These are phyloP conservation scores for Cuniculus paca DNA, from an alignment of 2,797 vertebrate genomes.

Conservation along the genomic window DNA sequence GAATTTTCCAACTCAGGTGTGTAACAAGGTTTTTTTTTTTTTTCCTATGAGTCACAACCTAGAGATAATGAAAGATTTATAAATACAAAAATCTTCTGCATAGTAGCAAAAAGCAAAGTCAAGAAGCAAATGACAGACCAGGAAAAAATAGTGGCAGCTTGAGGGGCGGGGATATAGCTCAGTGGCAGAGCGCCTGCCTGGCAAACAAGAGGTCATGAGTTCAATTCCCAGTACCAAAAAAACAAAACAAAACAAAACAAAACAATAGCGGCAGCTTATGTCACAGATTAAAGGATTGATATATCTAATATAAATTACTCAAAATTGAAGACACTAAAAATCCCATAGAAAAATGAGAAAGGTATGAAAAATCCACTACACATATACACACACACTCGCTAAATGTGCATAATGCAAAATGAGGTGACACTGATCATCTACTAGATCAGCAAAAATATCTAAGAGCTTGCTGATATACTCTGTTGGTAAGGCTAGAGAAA, in stretches of 20 bases:
- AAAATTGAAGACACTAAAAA: not conserved
- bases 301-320: not conserved
- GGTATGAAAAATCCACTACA: not conserved
- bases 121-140: conserved; percentile 20
- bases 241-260: too few species aligned
- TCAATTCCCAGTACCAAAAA: too few species aligned
- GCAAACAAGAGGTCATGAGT: too few species aligned
- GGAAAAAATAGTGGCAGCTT: not conserved
- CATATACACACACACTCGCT: not conserved
- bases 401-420: not conserved
- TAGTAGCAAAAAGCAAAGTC: not conserved
- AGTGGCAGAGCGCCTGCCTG: too few species aligned
- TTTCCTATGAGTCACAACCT: not conserved
- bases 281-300: not conserved
- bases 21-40: not conserved
- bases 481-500: not conserved
- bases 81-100: conserved; percentile 25
- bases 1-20: not conserved
- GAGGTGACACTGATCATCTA: not conserved
- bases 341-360: not conserved
- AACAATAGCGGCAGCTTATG: not conserved
- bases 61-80: not conserved
- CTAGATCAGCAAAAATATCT: not conserved
- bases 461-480: not conserved
- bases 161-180: too few species aligned